Conservation (phyloP, 1,140 invertebrate genomes). For the Bombyx mandarina region DNA sequence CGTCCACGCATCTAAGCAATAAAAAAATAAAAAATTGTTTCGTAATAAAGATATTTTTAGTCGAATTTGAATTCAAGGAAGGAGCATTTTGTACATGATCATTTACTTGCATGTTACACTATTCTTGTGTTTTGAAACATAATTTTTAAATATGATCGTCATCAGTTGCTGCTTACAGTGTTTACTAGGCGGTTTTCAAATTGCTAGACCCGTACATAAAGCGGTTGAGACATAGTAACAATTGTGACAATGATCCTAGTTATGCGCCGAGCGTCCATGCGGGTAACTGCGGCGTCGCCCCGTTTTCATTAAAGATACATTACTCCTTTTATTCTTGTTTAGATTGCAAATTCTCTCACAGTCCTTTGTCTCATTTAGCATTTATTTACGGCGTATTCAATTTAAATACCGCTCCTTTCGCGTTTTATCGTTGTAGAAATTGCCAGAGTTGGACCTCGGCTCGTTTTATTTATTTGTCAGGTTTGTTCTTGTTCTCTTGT, state of each 20-base stretch:
- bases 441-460: slow-evolving; percentile 41
- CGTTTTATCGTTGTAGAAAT: slow-evolving; percentile 58
- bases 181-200: no score
- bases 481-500: slow-evolving; percentile 45
- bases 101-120: no score
- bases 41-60: no score
- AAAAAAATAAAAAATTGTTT: no score
- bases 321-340: slow-evolving; percentile 62
- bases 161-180: no score
- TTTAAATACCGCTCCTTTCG: slow-evolving; percentile 59
- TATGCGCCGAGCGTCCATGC: slow-evolving; percentile 16
- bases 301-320: slow-evolving; percentile 59
- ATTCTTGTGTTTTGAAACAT: no score
- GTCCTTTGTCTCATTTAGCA: slow-evolving; percentile 65
- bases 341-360: slow-evolving; percentile 57
- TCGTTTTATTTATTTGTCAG: slow-evolving; percentile 57
- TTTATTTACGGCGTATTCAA: slow-evolving; percentile 66
- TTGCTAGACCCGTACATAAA: no score
- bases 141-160: no score
- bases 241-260: slow-evolving; percentile 7
- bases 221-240: not conserved
- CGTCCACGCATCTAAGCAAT: no score
- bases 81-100: no score
- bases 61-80: no score
- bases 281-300: slow-evolving; percentile 18